Evolutionary conservation across 2,113 vertebrate genomes (phyloP), one percentile per base, ranked within the genome.

Genomic region (Picathartes gymnocephalus): DNA sequence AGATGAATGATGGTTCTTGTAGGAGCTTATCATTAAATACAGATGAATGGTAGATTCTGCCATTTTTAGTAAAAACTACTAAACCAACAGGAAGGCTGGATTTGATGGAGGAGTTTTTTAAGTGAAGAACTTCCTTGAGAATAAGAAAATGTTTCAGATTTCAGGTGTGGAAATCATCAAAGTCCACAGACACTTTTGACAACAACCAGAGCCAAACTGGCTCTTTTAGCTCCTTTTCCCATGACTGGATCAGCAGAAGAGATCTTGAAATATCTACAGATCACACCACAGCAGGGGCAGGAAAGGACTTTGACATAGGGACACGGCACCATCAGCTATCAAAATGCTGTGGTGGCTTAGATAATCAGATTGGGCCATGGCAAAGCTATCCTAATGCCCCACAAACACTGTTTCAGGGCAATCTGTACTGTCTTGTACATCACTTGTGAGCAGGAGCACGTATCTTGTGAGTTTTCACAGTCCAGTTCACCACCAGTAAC

Each of bases 391-490:
- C 37, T 57, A 79, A 61, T 62, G 40, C 31, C 25, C 33, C 57
- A 85, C 45, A 91, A 84, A 58, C 8, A 5, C 23, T 4, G 22
- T 53, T 64, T 37, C 40, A n/a, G 47, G 35, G 44, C 31, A 74
- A 12, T 64, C 40, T 94, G 70, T 79, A 56, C 45, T 53, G 68
- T 60, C 48, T 35, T 11, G 25, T 48, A 68, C 81, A 65, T 72
- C 74, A 40, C 45, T 61, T 87, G 62, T 72, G 92, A 72, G 66
- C 21, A 69, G 62, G 12, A 82, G 85, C 92, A 96, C 17, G 7
- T 88, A 89, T 44, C 24, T 62, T 64, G 37, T 24, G 66, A 87
- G 65, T 79, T 93, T 94, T 93, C 79, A 80, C 90, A 92, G 79
- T 53, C 72, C 62, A 90, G 40, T 77, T 92, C 66, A 82, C 88